Evolutionary conservation across 2,797 vertebrate species (phyloP).

Genomic region (Meriones psammophilus): DNA sequence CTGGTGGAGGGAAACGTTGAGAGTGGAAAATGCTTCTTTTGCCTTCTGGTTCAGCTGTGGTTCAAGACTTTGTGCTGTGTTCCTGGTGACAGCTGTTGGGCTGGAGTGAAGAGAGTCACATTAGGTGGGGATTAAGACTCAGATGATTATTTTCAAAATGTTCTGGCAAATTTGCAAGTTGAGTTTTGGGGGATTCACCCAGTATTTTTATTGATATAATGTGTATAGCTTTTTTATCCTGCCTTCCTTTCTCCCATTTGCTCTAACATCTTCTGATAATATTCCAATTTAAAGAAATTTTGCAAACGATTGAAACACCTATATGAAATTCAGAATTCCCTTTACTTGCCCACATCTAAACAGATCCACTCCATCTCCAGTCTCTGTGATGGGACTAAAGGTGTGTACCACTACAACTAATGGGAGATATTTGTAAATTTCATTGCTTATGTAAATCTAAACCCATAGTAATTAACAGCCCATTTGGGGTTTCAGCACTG

Average conservation of each 20-base stretch:
- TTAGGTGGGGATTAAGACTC: constrained; percentile 28
- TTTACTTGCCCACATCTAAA: constrained; percentile 27
- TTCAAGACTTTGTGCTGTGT: constrained; percentile 33
- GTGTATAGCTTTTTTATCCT: constrained; percentile 52
- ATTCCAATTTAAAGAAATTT: constrained; percentile 70
- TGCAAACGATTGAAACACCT: constrained; percentile 37
- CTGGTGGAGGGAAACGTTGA: neutral
- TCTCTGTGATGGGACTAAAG: neutral
- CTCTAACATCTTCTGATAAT: constrained; percentile 56
- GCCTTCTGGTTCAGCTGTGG: constrained; percentile 26
- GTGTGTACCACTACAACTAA: neutral
- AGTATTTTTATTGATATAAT: constrained; percentile 9
- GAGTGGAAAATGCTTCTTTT: neutral
- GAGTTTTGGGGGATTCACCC: constrained; percentile 56
- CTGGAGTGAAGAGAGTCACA: constrained; percentile 52
- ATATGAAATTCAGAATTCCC: constrained; percentile 67
- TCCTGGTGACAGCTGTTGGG: neutral
- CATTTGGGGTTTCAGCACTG: neutral
- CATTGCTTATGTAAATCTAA: neutral
- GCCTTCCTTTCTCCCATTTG: constrained; percentile 50
- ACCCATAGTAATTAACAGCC: too few species aligned
- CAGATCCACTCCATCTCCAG: neutral
- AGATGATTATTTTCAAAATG: constrained; percentile 65
- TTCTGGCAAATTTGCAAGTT: constrained; percentile 74
- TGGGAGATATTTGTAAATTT: neutral